Conservation (phyloP, 2,888 invertebrate genomes). For the Synergus japonicus region DNA sequence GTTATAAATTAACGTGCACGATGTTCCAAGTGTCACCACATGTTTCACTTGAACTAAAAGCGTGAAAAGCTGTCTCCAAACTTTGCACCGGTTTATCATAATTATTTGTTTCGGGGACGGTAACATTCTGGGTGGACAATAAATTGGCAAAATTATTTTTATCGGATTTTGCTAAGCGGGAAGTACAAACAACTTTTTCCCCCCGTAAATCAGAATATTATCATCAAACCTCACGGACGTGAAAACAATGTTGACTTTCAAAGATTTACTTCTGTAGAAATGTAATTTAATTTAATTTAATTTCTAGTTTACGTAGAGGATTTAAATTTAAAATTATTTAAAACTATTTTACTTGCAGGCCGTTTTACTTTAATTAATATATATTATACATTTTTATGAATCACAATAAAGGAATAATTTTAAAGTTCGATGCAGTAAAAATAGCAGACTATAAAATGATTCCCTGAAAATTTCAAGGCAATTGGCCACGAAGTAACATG, state of each 20-base stretch:
- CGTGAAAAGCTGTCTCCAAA: slow-evolving; percentile 19
- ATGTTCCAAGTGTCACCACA: background rate
- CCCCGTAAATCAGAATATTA: background rate
- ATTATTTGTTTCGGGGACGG: background rate
- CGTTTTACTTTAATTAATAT: too few relatives aligned
- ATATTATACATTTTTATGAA: too few relatives aligned
- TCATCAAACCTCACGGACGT: too few relatives aligned
- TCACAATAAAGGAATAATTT: too few relatives aligned
- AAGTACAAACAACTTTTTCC: background rate
- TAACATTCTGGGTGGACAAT: background rate
- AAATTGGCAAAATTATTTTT: background rate
- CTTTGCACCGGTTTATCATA: background rate
- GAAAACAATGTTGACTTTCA: too few relatives aligned
- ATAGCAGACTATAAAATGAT: background rate
- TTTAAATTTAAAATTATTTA: too few relatives aligned
- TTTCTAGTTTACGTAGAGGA: too few relatives aligned
- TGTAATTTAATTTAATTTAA: too few relatives aligned
- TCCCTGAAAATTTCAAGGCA: background rate
- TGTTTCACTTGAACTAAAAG: slow-evolving; percentile 4
- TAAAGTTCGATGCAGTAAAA: background rate
- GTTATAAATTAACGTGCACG: slow-evolving; percentile 36
- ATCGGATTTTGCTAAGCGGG: background rate
- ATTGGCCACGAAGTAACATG: background rate
- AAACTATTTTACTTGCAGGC: too few relatives aligned
- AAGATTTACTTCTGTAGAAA: too few relatives aligned